These are phyloP conservation scores for Drosophila orosa DNA, from an alignment of 1,140 invertebrate species.

Conservation along the genomic window DNA sequence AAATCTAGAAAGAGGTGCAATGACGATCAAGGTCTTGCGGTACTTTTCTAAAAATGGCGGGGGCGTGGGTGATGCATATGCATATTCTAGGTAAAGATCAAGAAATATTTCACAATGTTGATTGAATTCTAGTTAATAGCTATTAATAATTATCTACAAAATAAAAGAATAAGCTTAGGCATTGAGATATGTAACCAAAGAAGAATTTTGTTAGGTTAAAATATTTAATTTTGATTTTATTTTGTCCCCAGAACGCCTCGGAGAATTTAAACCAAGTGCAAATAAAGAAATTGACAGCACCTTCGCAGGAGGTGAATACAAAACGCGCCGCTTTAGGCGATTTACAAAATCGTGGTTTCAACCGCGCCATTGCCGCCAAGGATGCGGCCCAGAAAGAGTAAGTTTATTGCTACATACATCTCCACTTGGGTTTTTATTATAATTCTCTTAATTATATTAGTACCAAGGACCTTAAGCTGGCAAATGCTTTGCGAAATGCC, in stretches of 20 bases:
- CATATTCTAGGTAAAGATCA: too few species aligned
- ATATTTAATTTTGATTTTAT: background rate
- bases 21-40: slow-evolving; percentile 11
- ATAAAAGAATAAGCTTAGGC: too few species aligned
- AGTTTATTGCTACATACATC: slow-evolving; percentile 20
- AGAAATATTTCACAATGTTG: too few species aligned
- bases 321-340: slow-evolving; percentile 80
- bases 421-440: background rate
- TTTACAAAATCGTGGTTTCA: slow-evolving; percentile 76
- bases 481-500: slow-evolving; percentile 58
- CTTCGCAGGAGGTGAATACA: slow-evolving; percentile 66
- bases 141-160: too few species aligned
- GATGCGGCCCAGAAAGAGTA: slow-evolving; percentile 77
- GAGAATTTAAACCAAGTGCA: slow-evolving; percentile 70
- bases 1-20: slow-evolving; percentile 8
- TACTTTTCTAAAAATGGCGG: slow-evolving; percentile 59
- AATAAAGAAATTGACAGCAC: slow-evolving; percentile 73
- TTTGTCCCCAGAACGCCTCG: slow-evolving; percentile 61
- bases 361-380: slow-evolving; percentile 50
- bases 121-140: too few species aligned
- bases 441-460: background rate
- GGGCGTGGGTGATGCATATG: slow-evolving; percentile 1
- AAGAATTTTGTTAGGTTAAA: background rate
- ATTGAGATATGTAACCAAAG: too few species aligned
- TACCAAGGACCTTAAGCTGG: slow-evolving; percentile 70